Conservation (phyloP, 2,888 invertebrate genomes). For the Chydorus sphaericus region DNA sequence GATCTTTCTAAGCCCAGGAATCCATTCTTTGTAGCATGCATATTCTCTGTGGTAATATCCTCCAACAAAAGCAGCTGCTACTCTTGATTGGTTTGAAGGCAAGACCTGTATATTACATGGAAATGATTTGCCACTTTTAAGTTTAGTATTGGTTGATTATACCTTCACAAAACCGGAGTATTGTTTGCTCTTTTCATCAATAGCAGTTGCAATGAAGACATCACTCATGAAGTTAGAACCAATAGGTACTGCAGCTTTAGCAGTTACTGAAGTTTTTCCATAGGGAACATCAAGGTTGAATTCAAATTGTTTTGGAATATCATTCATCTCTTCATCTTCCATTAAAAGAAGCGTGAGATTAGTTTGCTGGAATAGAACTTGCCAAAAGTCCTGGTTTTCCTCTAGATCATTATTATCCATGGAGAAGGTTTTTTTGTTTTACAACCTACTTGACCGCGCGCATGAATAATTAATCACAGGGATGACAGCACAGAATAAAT, state of each 20-base stretch:
- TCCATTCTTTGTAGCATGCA: neutral
- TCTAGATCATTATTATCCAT: too few species aligned
- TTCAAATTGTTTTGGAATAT: neutral
- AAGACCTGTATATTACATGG: neutral
- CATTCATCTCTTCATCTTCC: neutral
- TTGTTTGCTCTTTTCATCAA: neutral
- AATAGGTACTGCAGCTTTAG: neutral
- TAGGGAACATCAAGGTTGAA: neutral
- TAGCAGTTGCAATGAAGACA: neutral
- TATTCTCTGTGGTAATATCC: neutral
- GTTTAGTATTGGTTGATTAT: neutral
- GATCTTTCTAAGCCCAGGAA: neutral
- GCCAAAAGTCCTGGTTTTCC: neutral
- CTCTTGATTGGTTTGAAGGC: neutral
- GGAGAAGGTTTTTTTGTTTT: too few species aligned
- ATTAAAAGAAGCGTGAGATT: neutral
- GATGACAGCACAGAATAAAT: too few species aligned
- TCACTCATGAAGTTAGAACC: constrained; percentile 7
- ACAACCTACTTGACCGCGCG: too few species aligned
- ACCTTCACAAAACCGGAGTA: constrained; percentile 9
- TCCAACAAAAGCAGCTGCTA: neutral
- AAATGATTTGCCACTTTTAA: neutral
- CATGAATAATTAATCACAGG: too few species aligned
- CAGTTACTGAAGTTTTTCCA: neutral
- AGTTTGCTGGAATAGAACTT: neutral